These are phyloP conservation scores for Pollenia angustigena DNA, from an alignment of 2,888 invertebrate genomes.

Conservation along the genomic window DNA sequence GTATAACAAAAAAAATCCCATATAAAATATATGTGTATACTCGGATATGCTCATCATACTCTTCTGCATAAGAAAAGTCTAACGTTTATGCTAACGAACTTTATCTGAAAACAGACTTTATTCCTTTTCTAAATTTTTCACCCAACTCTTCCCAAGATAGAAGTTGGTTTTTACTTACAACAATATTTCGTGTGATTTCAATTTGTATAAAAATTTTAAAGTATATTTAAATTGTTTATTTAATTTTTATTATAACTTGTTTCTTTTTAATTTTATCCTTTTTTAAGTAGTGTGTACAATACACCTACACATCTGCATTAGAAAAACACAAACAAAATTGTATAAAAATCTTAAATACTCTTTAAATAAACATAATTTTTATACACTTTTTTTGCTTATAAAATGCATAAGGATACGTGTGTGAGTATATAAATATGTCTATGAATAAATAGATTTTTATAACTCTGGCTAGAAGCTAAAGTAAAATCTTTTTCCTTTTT, in stretches of 20 bases:
- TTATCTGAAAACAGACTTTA: no score
- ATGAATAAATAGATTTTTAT: slow-evolving; percentile 54
- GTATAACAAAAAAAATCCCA: no score
- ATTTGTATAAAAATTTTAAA: background rate
- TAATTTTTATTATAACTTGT: slow-evolving; percentile 1
- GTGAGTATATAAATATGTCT: slow-evolving; percentile 14
- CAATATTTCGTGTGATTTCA: background rate
- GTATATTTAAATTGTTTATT: background rate
- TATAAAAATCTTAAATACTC: slow-evolving; percentile 24
- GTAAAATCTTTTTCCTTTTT: background rate
- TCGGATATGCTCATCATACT: no score
- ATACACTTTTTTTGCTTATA: background rate
- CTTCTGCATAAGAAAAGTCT: no score
- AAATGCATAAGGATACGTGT: background rate
- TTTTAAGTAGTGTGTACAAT: background rate
- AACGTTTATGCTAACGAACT: no score
- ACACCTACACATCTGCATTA: background rate
- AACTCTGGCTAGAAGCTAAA: slow-evolving; percentile 20
- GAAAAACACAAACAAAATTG: slow-evolving; percentile 2
- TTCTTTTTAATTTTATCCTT: background rate
- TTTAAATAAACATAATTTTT: slow-evolving; percentile 34
- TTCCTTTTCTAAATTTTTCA: no score
- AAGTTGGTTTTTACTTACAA: no score
- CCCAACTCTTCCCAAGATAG: no score
- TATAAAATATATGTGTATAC: no score